A percentile compares a stretch with the other conserved stretches of the same genome.
Conservation (phyloP, 2,113 vertebrate species). For the Atractosteus spatula region DNA sequence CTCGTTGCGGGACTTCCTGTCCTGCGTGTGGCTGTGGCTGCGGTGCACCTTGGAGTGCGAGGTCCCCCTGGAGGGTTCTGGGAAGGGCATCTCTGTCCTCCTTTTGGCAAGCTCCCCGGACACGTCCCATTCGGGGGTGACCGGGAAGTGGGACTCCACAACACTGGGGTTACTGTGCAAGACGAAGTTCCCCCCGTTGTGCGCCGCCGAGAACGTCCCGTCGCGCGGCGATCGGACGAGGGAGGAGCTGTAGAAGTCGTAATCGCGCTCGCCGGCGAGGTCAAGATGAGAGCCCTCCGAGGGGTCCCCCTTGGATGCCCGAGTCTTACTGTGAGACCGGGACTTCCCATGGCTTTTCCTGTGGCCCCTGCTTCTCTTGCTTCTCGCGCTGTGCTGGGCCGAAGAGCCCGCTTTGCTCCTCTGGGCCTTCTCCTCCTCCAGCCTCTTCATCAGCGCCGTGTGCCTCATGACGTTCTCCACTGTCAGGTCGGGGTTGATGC, state of each 20-base stretch:
- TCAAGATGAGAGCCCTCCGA: constrained; percentile 87
- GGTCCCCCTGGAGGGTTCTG: constrained; percentile 90
- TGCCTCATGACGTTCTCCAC: constrained; percentile 95
- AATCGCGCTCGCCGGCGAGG: constrained; percentile 79
- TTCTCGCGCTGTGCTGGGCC: constrained; percentile 88
- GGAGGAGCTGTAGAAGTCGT: constrained; percentile 80
- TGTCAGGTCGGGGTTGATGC: constrained; percentile 96
- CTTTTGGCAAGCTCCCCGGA: constrained; percentile 94
- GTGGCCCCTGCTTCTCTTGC: constrained; percentile 86
- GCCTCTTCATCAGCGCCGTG: constrained; percentile 96
- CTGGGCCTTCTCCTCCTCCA: constrained; percentile 94
- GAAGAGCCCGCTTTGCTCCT: constrained; percentile 88
- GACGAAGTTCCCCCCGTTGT: constrained; percentile 85
- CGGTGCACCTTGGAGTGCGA: constrained; percentile 94
- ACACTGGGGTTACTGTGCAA: constrained; percentile 88
- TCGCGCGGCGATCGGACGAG: constrained; percentile 83
- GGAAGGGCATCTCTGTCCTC: constrained; percentile 96
- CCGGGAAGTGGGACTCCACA: constrained; percentile 91
- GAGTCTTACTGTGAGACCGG: constrained; percentile 91
- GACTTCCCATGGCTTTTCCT: constrained; percentile 87
- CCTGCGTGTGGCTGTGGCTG: constrained; percentile 97
- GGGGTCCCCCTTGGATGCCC: constrained; percentile 85
- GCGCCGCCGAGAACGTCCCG: constrained; percentile 85
- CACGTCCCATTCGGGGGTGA: constrained; percentile 96
- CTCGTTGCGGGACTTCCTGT: constrained; percentile 90